These are phyloP conservation scores for Meloidogyne hapla DNA, from an alignment of 1,140 invertebrate species.

Conservation along the genomic window DNA sequence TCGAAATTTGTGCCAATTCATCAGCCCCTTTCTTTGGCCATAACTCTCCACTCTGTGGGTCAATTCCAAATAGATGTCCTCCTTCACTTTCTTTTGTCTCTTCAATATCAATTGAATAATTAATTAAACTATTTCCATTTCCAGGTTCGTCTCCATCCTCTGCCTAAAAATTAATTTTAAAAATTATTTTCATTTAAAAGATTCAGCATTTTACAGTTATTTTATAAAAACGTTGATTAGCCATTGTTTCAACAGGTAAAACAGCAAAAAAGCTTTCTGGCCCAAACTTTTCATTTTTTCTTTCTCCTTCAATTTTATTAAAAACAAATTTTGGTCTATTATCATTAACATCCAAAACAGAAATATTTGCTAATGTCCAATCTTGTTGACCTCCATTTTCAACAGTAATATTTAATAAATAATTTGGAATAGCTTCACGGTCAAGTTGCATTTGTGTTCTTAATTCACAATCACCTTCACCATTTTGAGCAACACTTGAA, in stretches of 20 bases:
- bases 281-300: not conserved
- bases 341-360: constrained; percentile 47
- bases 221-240: constrained; percentile 17
- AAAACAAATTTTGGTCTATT: constrained; percentile 47
- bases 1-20: constrained; percentile 43
- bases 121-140: constrained; percentile 45
- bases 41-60: constrained; percentile 49
- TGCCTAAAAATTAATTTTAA: constrained; percentile 40
- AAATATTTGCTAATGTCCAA: constrained; percentile 46
- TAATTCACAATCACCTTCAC: constrained; percentile 59
- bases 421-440: constrained; percentile 53
- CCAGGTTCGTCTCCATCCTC: constrained; percentile 48
- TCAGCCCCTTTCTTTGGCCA: constrained; percentile 49
- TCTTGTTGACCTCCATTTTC: constrained; percentile 50
- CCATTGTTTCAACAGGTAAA: constrained; percentile 35
- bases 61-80: constrained; percentile 55
- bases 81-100: constrained; percentile 21
- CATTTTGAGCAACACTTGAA: constrained; percentile 24
- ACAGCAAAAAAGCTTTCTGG: constrained; percentile 50
- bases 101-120: constrained; percentile 53
- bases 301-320: not conserved
- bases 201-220: constrained; percentile 11
- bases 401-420: constrained; percentile 59
- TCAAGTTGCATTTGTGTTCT: constrained; percentile 57
- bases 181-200: too few species aligned